Percentiles rank a stretch among this genome's conserved stretches.
These are phyloP conservation scores for Callosobruchus maculatus DNA, from an alignment of 2,888 invertebrate genomes.

Conservation along the genomic window DNA sequence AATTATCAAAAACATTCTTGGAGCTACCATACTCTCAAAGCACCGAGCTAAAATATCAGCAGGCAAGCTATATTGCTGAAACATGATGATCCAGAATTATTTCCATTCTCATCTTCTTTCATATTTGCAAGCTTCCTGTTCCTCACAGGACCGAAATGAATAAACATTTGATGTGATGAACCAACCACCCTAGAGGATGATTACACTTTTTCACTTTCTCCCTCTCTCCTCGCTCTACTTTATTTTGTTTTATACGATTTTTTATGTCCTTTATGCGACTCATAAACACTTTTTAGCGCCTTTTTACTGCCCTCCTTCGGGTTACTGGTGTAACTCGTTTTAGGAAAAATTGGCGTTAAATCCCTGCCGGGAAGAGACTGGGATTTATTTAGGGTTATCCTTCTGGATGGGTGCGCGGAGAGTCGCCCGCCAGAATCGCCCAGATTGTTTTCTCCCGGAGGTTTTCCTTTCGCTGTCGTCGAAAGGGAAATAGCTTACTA, in stretches of 20 bases:
- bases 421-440: not conserved
- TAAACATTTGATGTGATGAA: conserved; percentile 20
- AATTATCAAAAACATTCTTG: too few species aligned
- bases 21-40: too few species aligned
- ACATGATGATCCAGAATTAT: not conserved
- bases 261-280: conserved; percentile 24
- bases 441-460: not conserved
- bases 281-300: conserved; percentile 29
- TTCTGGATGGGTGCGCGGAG: not conserved
- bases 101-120: not conserved
- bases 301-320: conserved; percentile 17
- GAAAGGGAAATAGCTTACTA: not conserved
- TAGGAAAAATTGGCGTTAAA: conserved; percentile 16
- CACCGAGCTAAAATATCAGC: too few species aligned
- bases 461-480: not conserved
- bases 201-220: conserved; percentile 15
- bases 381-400: conserved; percentile 6
- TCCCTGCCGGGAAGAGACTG: conserved; percentile 7
- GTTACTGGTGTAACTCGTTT: conserved; percentile 18
- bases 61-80: not conserved
- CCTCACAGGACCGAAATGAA: conserved; percentile 10
- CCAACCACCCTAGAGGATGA: conserved; percentile 12
- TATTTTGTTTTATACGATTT: conserved; percentile 32
- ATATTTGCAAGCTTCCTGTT: not conserved
- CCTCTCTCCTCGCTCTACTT: conserved; percentile 27